Evolutionary conservation across 2,888 invertebrate species (phyloP), one percentile per base, ranked within the genome.

Genomic region (Heliconius cydno): DNA sequence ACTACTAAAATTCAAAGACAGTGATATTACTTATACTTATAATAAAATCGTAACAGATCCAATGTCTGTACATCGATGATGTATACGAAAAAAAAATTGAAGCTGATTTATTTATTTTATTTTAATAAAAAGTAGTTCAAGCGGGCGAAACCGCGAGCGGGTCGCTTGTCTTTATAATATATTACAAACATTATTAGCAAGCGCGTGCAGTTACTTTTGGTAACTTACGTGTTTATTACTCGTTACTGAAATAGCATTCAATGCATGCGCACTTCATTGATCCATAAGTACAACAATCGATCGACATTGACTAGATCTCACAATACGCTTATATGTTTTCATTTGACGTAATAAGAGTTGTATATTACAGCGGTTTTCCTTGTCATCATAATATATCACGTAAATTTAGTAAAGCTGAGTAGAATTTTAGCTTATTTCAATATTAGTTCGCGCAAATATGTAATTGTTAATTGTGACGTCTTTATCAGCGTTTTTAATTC

Each of bases 211-310:
- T 22, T 10, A 15, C 3, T 28, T 28, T 28, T 28, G 34, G 28
- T 52, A 68, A 79, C 74, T 76, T 75, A 79, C 60, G 70, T 77
- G 34, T 22, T 74, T 78, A 78, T 76, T 68, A 82, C 80, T 78
- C 70, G 80, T 71, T 76, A 78, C 82, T 80, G 67, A 81, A 82
- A 83, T 81, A 82, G 79, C 81, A 75, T 67, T 70, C 73, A 65
- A 80, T 63, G 73, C 57, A 65, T 80, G 76, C 73, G 80, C 76
- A 78, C 34, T 80, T 78, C 78, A 81, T 79, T 77, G 79, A 79
- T 76, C 19, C 79, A 78, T 76, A 78, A 81, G 79, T 77, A 66
- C 74, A 73, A 72, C 68, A 70, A 78, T 80, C 72, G 70, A 67
- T 78, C 78, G 70, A 76, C 71, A 72, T 81, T 77, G 63, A 63